Evolutionary conservation across 2,797 vertebrate genomes (phyloP).

Genomic region (Ceryle rudis): DNA sequence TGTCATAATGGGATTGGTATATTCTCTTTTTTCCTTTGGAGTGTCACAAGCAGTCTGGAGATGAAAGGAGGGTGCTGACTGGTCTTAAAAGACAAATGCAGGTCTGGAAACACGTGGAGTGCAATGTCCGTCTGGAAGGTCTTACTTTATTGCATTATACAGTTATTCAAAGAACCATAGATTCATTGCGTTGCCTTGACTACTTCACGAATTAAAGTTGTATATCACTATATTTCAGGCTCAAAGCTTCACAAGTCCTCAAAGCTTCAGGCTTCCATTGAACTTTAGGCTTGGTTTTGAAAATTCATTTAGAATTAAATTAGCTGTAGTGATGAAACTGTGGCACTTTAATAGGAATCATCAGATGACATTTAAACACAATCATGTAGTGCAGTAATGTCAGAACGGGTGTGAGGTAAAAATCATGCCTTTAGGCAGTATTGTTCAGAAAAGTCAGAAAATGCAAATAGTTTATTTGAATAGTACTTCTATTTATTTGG

Average conservation of each 20-base stretch:
- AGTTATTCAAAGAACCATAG: background rate
- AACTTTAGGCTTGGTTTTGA: slow-evolving; percentile 61
- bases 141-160: background rate
- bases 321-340: slow-evolving; percentile 65
- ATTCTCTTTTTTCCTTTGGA: background rate
- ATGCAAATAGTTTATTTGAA: slow-evolving; percentile 49
- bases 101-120: background rate
- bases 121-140: background rate
- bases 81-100: background rate
- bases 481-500: background rate
- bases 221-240: background rate
- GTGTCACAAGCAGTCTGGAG: background rate
- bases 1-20: background rate
- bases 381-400: slow-evolving; percentile 53
- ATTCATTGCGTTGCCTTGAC: background rate
- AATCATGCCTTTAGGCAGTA: background rate
- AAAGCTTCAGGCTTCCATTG: slow-evolving; percentile 10
- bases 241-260: background rate
- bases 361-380: slow-evolving; percentile 74
- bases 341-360: slow-evolving; percentile 71
- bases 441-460: background rate
- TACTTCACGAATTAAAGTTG: background rate
- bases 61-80: slow-evolving; percentile 4
- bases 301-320: slow-evolving; percentile 76
- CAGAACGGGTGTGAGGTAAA: slow-evolving; percentile 55